Conservation (phyloP, 2,888 invertebrate genomes). For the Gasteruption jaculator region DNA sequence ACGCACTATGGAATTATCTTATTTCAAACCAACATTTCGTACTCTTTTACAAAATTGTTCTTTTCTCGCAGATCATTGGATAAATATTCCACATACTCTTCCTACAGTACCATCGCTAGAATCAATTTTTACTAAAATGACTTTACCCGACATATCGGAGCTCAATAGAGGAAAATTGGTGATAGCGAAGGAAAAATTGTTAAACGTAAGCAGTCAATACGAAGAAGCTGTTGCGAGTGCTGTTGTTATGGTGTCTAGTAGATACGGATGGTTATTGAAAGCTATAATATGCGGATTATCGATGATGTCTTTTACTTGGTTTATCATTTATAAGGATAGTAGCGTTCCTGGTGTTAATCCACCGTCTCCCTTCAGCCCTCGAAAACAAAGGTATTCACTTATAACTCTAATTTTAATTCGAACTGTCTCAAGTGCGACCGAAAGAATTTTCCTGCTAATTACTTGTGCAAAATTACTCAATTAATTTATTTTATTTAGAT, state of each 20-base stretch:
- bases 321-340: slow-evolving; percentile 61
- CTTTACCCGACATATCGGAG: too few species aligned
- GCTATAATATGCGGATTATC: slow-evolving; percentile 50
- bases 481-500: not conserved
- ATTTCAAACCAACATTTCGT: too few species aligned
- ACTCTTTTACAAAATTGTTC: too few species aligned
- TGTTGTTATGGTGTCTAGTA: slow-evolving; percentile 11
- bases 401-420: slow-evolving; percentile 23
- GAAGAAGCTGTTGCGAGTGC: slow-evolving; percentile 19
- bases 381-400: slow-evolving; percentile 55
- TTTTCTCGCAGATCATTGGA: too few species aligned
- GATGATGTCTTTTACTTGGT: slow-evolving; percentile 57
- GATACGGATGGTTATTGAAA: slow-evolving; percentile 32
- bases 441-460: not conserved
- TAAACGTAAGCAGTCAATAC: slow-evolving; percentile 24
- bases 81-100: too few species aligned
- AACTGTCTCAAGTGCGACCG: too few species aligned
- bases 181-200: slow-evolving; percentile 20
- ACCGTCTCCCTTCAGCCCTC: slow-evolving; percentile 58
- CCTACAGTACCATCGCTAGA: too few species aligned
- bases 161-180: too few species aligned
- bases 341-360: slow-evolving; percentile 59
- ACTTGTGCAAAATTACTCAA: not conserved
- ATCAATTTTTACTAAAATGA: too few species aligned
- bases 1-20: too few species aligned